phyloP scores from a whole-genome alignment of 2,797 vertebrate species.

The Channallabes apus region DNA sequence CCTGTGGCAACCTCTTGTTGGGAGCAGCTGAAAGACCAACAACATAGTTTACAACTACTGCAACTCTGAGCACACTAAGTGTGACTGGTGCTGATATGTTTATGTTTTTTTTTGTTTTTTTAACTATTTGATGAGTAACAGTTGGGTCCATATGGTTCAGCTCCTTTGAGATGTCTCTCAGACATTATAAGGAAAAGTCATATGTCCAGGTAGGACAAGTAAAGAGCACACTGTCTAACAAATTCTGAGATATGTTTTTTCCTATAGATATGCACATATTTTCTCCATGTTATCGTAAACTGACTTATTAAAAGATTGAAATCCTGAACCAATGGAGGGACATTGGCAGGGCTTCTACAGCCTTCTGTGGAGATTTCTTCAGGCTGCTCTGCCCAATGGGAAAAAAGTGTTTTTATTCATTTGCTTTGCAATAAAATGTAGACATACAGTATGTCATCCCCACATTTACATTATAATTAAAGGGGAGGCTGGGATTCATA shows the following conservation, averaged over 20 bases:
- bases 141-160: not conserved
- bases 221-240: not conserved
- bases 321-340: no score
- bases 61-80: no score
- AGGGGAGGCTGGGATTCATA: not conserved
- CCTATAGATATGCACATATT: not conserved
- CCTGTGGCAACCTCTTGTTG: no score
- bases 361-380: not conserved
- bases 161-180: not conserved
- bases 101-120: no score
- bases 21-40: no score
- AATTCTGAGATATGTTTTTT: not conserved
- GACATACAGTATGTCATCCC: not conserved
- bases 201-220: not conserved
- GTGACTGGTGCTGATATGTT: no score
- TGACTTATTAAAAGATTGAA: not conserved
- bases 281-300: not conserved
- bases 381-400: not conserved
- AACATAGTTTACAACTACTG: no score
- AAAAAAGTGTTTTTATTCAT: not conserved
- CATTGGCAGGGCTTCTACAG: no score
- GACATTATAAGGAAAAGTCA: not conserved
- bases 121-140: no score
- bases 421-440: not conserved
- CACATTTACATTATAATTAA: not conserved